Base-by-base conservation (phyloP, 2,113 vertebrate species). In the Peucedramus taeniatus region DNA sequence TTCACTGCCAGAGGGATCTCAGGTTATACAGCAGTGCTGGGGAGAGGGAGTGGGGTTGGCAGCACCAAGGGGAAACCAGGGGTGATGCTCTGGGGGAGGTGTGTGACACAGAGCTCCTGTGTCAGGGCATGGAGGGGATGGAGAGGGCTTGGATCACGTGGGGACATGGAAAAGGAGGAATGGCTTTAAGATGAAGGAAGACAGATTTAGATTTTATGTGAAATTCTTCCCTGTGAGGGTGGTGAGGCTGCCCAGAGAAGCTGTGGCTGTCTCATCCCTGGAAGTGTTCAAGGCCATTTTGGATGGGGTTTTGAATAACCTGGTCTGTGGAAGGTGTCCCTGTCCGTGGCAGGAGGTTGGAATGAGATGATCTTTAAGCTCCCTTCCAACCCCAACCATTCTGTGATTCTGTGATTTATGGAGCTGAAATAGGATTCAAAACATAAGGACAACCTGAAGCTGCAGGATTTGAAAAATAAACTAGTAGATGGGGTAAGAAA, bases 81-180 rank as follows among this genome's bases (percentile, higher is more conserved):
- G 9, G 27, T 27, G 47, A 45, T 82, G 66, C 13, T 79, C 57
- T 64, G 51, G 17, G 24, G 40, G 23, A 31, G 4, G 2, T 7
- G 27, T n/a, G 20, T 6, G 45, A 61, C 33, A 30, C 3, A 3
- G 17, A 81, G 24, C 16, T 89, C 60, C 63, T 69, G 20, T 4
- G 6, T 18, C 45, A 86, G 70, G 33, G 28, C 10, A 19, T 10
- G 7, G 4, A 44, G 33, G 42, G 45, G 39, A 14, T 66, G 56
- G 20, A 27, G 45, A 59, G 28, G 27, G 33, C 20, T 76, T 50
- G 39, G 30, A 30, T 47, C 20, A 7, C 0, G 0, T 20, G 17
- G 10, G 44, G 47, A 74, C 35, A 42, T 33, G 35, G 71, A 49
- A n/a, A 35, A 35, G 10, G n/a, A 23, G 5, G 3, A 49, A 56